Evolutionary conservation across 2,888 invertebrate genomes (phyloP).

Genomic region (Mylabris sibirica): DNA sequence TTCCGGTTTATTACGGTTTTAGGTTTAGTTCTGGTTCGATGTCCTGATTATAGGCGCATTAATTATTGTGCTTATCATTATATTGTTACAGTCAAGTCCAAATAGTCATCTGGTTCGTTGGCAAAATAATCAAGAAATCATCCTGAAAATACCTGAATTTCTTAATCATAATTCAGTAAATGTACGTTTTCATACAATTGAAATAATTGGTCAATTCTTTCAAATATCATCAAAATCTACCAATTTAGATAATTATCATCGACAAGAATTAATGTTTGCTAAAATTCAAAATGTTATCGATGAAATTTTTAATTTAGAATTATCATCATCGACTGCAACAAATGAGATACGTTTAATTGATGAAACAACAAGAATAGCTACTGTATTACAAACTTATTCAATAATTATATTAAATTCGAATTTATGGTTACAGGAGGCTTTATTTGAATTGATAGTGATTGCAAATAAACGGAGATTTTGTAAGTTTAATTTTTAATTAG

Average conservation of each 20-base stretch:
- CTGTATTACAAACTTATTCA: slow-evolving; percentile 66
- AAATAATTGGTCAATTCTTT: slow-evolving; percentile 56
- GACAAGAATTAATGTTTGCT: slow-evolving; percentile 51
- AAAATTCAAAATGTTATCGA: slow-evolving; percentile 48
- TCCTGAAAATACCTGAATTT: slow-evolving; percentile 50
- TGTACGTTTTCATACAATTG: slow-evolving; percentile 59
- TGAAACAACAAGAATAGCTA: slow-evolving; percentile 68
- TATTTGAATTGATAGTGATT: slow-evolving; percentile 65
- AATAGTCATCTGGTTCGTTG: slow-evolving; percentile 44
- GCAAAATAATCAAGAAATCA: slow-evolving; percentile 43
- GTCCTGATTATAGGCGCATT: too few relatives aligned
- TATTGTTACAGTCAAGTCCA: slow-evolving; percentile 49
- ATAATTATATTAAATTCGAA: slow-evolving; percentile 65
- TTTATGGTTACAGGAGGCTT: slow-evolving; percentile 63
- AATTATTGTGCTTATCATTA: slow-evolving; percentile 10
- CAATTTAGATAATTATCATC: slow-evolving; percentile 40
- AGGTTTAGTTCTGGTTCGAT: too few relatives aligned
- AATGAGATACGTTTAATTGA: slow-evolving; percentile 63
- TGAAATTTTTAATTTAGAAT: neutral
- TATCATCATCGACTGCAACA: neutral
- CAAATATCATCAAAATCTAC: slow-evolving; percentile 38
- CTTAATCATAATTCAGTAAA: slow-evolving; percentile 57
- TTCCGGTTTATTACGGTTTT: too few relatives aligned
- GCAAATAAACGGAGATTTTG: slow-evolving; percentile 61
- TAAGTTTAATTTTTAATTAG: slow-evolving; percentile 24